Evolutionary conservation across 1,140 invertebrate species (phyloP).

Genomic region (Scaptomyza pallida): DNA sequence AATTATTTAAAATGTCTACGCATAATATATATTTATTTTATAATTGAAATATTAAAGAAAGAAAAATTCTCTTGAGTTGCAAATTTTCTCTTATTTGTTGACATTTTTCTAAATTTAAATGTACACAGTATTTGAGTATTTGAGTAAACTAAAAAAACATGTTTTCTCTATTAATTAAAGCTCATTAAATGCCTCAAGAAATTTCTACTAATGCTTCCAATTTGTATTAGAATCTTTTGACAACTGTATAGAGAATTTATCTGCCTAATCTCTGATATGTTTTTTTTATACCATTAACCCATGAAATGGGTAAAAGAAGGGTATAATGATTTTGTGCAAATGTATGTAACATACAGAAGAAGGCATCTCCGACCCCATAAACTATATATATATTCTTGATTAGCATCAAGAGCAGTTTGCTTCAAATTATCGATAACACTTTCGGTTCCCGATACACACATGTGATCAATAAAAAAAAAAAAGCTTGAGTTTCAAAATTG

Average conservation of each 20-base stretch:
- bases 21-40: background rate
- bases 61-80: background rate
- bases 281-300: too few relatives aligned
- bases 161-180: background rate
- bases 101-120: background rate
- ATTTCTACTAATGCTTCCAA: background rate
- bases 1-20: background rate
- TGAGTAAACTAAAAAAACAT: background rate
- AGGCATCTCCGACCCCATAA: too few relatives aligned
- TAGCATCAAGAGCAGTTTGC: too few relatives aligned
- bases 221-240: background rate
- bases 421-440: too few relatives aligned
- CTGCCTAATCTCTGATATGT: constrained; percentile 22
- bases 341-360: too few relatives aligned
- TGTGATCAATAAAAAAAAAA: too few relatives aligned
- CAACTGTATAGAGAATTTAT: constrained; percentile 7
- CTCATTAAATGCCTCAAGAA: background rate
- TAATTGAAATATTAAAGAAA: background rate
- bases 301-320: too few relatives aligned
- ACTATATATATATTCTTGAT: too few relatives aligned
- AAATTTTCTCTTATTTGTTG: background rate
- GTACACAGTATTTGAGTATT: constrained; percentile 2
- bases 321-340: too few relatives aligned
- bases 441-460: too few relatives aligned
- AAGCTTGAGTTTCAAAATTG: too few relatives aligned